phyloP scores from a whole-genome alignment of 1,140 invertebrate genomes.

The Colletes gigas region DNA sequence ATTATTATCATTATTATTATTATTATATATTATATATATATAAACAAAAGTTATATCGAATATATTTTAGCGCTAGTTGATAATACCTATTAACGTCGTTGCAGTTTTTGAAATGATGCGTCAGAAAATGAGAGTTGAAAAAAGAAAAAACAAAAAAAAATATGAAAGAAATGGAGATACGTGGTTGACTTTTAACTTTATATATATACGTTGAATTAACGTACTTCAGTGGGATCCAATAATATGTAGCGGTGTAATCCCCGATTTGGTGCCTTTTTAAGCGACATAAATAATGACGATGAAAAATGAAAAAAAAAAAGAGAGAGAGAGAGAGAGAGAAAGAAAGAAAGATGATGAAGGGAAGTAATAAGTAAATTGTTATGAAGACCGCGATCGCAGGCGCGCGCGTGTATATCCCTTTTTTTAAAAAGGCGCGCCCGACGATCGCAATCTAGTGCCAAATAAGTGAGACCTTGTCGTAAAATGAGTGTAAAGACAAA shows the following conservation, averaged over 20 bases:
- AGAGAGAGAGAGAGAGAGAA: conserved; percentile 36
- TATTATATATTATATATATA: conserved; percentile 77
- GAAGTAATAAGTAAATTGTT: conserved; percentile 69
- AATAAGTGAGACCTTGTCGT: conserved; percentile 78
- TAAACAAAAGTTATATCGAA: conserved; percentile 80
- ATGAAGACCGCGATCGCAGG: conserved; percentile 68
- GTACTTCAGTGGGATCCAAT: conserved; percentile 74
- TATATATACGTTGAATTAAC: conserved; percentile 71
- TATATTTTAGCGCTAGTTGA: conserved; percentile 81
- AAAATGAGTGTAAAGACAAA: conserved; percentile 57
- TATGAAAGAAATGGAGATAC: conserved; percentile 24
- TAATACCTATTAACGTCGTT: conserved; percentile 80
- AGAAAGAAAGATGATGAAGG: conserved; percentile 30
- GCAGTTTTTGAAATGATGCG: conserved; percentile 75
- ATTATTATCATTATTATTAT: conserved; percentile 71
- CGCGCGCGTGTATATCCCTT: conserved; percentile 46
- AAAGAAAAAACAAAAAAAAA: conserved; percentile 8
- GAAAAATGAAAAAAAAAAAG: conserved; percentile 54
- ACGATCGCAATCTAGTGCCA: conserved; percentile 78
- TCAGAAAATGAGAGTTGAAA: conserved; percentile 70
- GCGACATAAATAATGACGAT: conserved; percentile 70
- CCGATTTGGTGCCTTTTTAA: conserved; percentile 81
- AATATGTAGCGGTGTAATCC: conserved; percentile 72
- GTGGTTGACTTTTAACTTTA: conserved; percentile 74
- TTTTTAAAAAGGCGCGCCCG: conserved; percentile 49